These are phyloP conservation scores for Cepaea nemoralis DNA, from an alignment of 1,140 invertebrate genomes.

Conservation along the genomic window DNA sequence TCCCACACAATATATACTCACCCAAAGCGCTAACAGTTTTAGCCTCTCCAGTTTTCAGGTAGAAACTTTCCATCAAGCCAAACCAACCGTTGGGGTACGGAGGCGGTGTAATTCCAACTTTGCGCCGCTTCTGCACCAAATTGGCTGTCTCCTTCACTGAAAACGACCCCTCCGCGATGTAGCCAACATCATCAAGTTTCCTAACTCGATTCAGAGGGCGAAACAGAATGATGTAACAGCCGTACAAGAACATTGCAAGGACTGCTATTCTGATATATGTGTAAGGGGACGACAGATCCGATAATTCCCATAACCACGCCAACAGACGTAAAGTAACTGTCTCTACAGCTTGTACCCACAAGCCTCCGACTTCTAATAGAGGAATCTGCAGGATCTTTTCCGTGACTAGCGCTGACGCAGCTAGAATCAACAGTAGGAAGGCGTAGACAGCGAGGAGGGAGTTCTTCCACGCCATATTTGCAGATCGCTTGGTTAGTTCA, in stretches of 20 bases:
- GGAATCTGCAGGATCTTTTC: constrained; percentile 52
- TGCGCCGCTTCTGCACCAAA: constrained; percentile 72
- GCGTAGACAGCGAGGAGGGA: not conserved
- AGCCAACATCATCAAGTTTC: constrained; percentile 73
- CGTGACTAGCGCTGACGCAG: constrained; percentile 49
- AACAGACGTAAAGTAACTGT: constrained; percentile 38
- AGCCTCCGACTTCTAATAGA: constrained; percentile 57
- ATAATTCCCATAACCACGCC: constrained; percentile 37
- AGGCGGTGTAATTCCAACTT: constrained; percentile 75
- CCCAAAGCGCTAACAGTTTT: constrained; percentile 80
- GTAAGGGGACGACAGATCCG: constrained; percentile 46
- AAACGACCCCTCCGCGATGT: constrained; percentile 65
- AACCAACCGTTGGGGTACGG: constrained; percentile 94
- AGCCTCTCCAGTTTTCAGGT: constrained; percentile 77
- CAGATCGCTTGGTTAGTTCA: too few relatives aligned
- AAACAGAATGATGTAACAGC: constrained; percentile 54
- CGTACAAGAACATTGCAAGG: constrained; percentile 40
- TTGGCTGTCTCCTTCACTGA: constrained; percentile 69
- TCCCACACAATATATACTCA: constrained; percentile 62
- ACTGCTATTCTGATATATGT: constrained; percentile 48
- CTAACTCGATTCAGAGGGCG: constrained; percentile 61
- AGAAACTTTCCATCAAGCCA: constrained; percentile 80
- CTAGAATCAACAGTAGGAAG: constrained; percentile 47
- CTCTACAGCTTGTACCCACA: constrained; percentile 55
- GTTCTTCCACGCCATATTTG: not conserved